Base-by-base conservation (phyloP, 2,797 vertebrate genomes). In the Falco columbarius region DNA sequence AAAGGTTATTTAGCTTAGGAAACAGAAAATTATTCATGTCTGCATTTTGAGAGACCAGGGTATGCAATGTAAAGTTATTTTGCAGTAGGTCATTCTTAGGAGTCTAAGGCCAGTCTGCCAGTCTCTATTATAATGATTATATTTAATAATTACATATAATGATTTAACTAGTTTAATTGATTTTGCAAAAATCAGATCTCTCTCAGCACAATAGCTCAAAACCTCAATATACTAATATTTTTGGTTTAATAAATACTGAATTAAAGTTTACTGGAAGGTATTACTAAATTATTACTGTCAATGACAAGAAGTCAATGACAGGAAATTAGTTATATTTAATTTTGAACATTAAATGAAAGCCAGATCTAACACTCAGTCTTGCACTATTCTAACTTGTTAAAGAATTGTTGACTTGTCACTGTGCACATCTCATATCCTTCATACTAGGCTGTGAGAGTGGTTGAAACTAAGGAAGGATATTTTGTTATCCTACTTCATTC, bases 341-440 rank as follows among this genome's bases (percentile, higher is more conserved):
- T 97, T 94, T 87, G 38, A 80, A 72, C 29, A 36, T 9, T 58
- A 96, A 91, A 82, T 72, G 32, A 89, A 94, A 71, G 26, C 13
- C 61, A 89, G 23, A 58, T 80, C n/a, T 81, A 81, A 81, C 23
- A 63, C 11, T 47, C 24, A 91, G 58, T 15, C 21, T 75, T 85
- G 20, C 56, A 73, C 20, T 91, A 38, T 10, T 70, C 36, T 56
- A 36, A 10, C 13, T 9, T 59, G 12, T 46, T 76, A 62, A 9
- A 34, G 40, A 89, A 58, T 15, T 73, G 8, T 67, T 81, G 29
- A n/a, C 24, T 56, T 71, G 14, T 52, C 44, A 36, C 6, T 63
- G 21, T 36, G 44, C 8, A 52, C 6, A 36, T 62, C 27, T 94
- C 0, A 0, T 26, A 71, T 13, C 10, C 22, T 71, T 91, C 34